Base-by-base conservation (phyloP, 2,113 vertebrate genomes). In the Limnothrissa miodon region DNA sequence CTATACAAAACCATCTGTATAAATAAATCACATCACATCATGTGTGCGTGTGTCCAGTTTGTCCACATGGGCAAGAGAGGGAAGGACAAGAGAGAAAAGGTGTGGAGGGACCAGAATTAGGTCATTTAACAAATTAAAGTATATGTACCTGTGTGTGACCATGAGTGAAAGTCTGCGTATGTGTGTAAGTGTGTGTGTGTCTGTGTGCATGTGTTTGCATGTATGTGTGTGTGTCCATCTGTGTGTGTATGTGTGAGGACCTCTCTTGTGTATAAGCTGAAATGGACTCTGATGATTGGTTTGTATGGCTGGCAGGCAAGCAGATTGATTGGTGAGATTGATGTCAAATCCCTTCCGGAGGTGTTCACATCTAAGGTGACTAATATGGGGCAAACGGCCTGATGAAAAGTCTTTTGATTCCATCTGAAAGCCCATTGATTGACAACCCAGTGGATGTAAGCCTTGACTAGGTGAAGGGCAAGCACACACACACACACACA, bases 291-390 rank as follows among this genome's bases (percentile, higher is more conserved):
- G 21, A 51, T 84, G 81, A 70, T 79, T 82, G 83, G 59, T 36
- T 44, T 39, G 66, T 36, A 70, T 39, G 33, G 48, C 66, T 70
- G 17, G 66, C 46, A 48, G 45, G 23, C 56, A 3, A 45, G 39
- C 78, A 44, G 42, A 80, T 78, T 86, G 84, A 87, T 87, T 87
- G 82, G 78, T 10, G 53, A 29, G 81, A 83, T 83, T 78, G 48
- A 83, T 83, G 45, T 81, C 78, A 83, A 78, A 53, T 36, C 79
- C 13, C 17, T 9, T 5, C n/a, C 78, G 74, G 74, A 46, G 48
- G 80, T 80, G 46, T 81, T 48, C 46, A 81, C 56, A 48, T 81
- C 53, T 84, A 78, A 48, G 83, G 25, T 70, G 83, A 80, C 83
- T 84, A 84, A 84, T 80, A 80, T 70, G 1, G 44, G 83, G 79